Evolutionary conservation across 2,113 vertebrate genomes (phyloP), one percentile per base, ranked within the genome.

Genomic region (Eublepharis macularius): DNA sequence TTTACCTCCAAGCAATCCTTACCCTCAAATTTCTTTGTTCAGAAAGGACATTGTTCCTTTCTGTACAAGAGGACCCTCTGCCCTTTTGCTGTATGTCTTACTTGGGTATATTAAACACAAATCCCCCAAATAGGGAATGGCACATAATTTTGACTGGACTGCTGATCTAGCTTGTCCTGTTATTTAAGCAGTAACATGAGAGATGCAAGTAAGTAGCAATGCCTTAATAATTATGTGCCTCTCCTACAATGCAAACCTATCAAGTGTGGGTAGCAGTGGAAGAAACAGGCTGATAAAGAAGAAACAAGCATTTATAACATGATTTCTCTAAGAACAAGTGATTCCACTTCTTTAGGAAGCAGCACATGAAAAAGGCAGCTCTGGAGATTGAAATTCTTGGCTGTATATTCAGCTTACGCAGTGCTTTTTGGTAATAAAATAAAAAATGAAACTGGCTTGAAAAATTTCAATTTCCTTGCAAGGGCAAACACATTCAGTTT

Each of bases 401-500:
- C 19, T 78, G 92, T 89, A 90, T 92, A 92, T 0, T 68, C 36
- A 87, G 74, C 74, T 92, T 89, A 85, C 74, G 90, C 82, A 89
- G 91, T 77, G 78, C 88, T 92, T 92, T 93, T 92, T 87, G 92
- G 91, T 92, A 94, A 90, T 91, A 93, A 94, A 93, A 91, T 92
- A 88, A 93, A 93, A 93, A 92, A 89, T 92, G 91, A 91, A 84
- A 84, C 85, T 92, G 92, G 81, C 89, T 88, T 92, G 91, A 91
- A 94, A 93, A 47, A 91, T 89, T 91, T 92, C 90, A 90, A 92
- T 95, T 94, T 92, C 91, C 91, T 92, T 92, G 89, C 90, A 92
- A 93, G 91, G 91, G 92, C 87, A 94, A 81, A 72, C 86, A 76
- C 76, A 0, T 88, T 92, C 84, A 91, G 91, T 94, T 91, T 94